Conservation (phyloP, 2,113 vertebrate species). For the Helogale parvula region DNA sequence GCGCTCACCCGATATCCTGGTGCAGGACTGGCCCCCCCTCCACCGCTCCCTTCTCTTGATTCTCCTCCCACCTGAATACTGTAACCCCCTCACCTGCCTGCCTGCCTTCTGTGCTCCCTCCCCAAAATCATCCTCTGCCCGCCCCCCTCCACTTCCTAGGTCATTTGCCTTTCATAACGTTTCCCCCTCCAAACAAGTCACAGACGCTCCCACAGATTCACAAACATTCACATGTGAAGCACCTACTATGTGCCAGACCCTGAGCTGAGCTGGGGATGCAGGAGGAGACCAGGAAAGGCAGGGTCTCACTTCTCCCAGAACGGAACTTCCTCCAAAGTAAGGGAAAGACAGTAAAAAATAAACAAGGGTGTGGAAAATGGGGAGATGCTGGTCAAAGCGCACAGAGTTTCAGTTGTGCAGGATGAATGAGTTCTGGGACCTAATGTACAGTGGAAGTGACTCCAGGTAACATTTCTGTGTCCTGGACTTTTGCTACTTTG, state of each 20-base stretch:
- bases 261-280: neutral
- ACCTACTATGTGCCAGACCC: fast-evolving
- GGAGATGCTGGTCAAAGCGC: neutral
- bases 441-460: neutral
- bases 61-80: fast-evolving
- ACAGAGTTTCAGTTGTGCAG: neutral
- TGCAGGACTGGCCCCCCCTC: neutral
- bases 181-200: neutral
- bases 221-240: fast-evolving
- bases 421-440: neutral
- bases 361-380: neutral
- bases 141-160: fast-evolving
- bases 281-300: neutral
- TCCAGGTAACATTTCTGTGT: fast-evolving
- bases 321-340: neutral
- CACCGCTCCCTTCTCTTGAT: fast-evolving
- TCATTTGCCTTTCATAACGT: neutral
- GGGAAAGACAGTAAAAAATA: no score
- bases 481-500: no score
- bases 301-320: fast-evolving
- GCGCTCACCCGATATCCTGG: fast-evolving
- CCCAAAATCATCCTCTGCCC: neutral
- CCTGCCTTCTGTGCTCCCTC: neutral
- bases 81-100: neutral
- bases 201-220: fast-evolving